These are phyloP conservation scores for Cephalopachus bancanus DNA, from an alignment of 2,797 vertebrate genomes.

Conservation along the genomic window DNA sequence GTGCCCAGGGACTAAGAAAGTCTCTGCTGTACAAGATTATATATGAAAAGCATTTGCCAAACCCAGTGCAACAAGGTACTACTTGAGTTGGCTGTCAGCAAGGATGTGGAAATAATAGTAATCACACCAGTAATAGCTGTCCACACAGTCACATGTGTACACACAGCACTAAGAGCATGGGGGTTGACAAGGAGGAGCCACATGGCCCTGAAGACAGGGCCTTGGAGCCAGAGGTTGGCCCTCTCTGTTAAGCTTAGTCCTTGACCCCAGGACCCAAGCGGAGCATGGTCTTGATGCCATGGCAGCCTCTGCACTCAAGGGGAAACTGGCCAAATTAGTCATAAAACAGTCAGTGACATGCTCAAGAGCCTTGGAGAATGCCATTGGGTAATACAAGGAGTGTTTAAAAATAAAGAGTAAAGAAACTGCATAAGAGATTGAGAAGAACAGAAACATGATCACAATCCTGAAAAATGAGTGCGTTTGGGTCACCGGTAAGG, in stretches of 20 bases:
- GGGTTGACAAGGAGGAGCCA: not conserved
- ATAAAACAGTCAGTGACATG: not conserved
- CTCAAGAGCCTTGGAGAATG: not conserved
- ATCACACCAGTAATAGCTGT: no score
- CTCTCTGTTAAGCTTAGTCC: not conserved
- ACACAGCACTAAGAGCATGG: not conserved
- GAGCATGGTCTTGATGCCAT: not conserved
- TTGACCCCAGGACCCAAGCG: not conserved
- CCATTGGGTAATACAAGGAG: not conserved
- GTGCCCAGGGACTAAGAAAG: not conserved
- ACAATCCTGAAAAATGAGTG: not conserved
- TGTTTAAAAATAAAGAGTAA: not conserved
- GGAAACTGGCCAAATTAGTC: not conserved
- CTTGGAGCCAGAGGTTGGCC: no score
- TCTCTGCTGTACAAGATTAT: not conserved
- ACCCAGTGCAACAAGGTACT: not conserved
- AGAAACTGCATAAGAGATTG: fast-evolving
- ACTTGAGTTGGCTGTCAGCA: not conserved
- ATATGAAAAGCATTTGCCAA: not conserved
- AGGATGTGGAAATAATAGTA: not conserved
- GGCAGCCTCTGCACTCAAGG: not conserved
- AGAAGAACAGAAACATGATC: not conserved
- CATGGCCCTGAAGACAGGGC: not conserved
- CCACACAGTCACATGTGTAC: fast-evolving
- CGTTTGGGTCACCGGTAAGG: not conserved